A percentile compares a stretch with the other conserved stretches of the same genome.
Evolutionary conservation across 2,888 invertebrate genomes (phyloP).

Genomic region (Cantharis rufa): DNA sequence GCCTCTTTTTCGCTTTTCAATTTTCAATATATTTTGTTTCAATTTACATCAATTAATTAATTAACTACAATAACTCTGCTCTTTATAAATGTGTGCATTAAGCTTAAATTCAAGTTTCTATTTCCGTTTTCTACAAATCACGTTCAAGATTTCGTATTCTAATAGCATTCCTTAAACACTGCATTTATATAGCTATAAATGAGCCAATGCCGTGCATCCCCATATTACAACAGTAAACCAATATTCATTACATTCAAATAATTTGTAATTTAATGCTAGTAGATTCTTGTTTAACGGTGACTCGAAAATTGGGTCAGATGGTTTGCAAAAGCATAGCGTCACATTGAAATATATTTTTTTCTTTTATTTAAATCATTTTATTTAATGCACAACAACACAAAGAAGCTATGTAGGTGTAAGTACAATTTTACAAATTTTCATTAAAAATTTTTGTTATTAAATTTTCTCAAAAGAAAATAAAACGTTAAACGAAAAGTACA

Average conservation of each 20-base stretch:
- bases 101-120: constrained; percentile 25
- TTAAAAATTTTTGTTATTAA: not conserved
- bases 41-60: not conserved
- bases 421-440: not conserved
- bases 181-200: constrained; percentile 15
- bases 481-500: not conserved
- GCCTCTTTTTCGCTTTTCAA: not conserved
- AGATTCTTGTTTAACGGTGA: not conserved
- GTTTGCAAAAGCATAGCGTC: not conserved
- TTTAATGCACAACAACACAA: not conserved
- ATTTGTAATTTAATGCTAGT: not conserved
- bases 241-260: not conserved
- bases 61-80: not conserved
- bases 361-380: not conserved
- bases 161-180: constrained; percentile 20
- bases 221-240: not conserved
- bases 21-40: not conserved
- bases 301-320: not conserved
- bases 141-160: constrained; percentile 17
- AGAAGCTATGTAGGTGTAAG: not conserved
- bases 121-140: constrained; percentile 28
- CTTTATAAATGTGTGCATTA: not conserved
- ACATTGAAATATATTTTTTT: not conserved
- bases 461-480: not conserved
- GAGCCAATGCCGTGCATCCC: constrained; percentile 2